Base-by-base conservation (phyloP, 2,113 vertebrate species). In the Ia io region DNA sequence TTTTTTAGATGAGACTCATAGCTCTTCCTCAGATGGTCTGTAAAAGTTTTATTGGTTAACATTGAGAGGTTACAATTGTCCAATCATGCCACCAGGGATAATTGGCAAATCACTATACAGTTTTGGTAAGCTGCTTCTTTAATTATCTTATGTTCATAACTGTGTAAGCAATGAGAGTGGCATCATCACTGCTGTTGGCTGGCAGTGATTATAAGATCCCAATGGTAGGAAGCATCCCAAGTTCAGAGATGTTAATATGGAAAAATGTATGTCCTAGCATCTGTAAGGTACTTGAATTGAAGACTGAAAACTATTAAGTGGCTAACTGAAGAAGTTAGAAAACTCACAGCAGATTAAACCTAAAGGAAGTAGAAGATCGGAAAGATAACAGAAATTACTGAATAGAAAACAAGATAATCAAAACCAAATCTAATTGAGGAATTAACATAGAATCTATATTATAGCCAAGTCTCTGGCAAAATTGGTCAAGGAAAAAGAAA, bases 261-360 rank as follows among this genome's bases (percentile, higher is more conserved):
- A 95, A 86, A 94, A 91, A 56, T 37, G 6, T 47, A 82, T 74
- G 59, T 69, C 69, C n/a, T 69, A 76, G 44, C 73, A 74, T 47
- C 32, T 87, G 1, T 56, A 53, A 77, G 44, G 22, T 74, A 69
- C 56, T 89, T 89, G 42, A 49, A n/a, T 77, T 85, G n/a, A 85
- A 90, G 42, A 5, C 74, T 79, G 44, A 91, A 53, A 77, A 93
- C 49, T 47, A 74, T 25, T 77, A 88, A 84, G 49, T 70, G 32
- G 49, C 9, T 47, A 88, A 42, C 63, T 78, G 23, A 83, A 78
- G 25, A 77, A 88, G 25, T 88, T 95, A 91, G 61, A 88, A 82
- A 70, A 78, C 17, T 84, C 89, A 86, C 6, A 86, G 47, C 71
- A 86, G 74, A 77, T 89, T 73, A 95, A 95, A 82, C n/a, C 40